Evolutionary conservation across 2,797 vertebrate species (phyloP), one percentile per base, ranked within the genome.

Genomic region (Nasua narica): DNA sequence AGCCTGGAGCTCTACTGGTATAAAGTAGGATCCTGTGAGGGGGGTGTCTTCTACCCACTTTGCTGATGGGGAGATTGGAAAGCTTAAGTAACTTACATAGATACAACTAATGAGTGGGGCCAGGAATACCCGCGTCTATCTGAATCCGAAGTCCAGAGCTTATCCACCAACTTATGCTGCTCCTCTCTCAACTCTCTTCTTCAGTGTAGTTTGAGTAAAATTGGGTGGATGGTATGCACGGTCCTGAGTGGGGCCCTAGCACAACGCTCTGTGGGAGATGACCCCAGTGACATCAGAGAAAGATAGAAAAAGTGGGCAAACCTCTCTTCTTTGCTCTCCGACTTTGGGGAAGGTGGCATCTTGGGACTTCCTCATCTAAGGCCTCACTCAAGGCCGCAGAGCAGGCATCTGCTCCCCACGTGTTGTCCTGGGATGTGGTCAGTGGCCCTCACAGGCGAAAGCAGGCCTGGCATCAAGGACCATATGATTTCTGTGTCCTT

Each of bases 401-500:
- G 56, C 60, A 16, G 35, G 50, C 69, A 58, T 87, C 40, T 93
- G 76, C n/a, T 83, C 25, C 58, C 84, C 62, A 81, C 40, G 4
- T 46, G 79, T 56, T 60, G 37, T 70, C 76, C 62, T 37, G 79
- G 58, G 46, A 70, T 54, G 9, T 62, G 79, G 91, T 82, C 95
- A 56, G 89, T 60, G 67, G 83, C 37, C 40, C n/a, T 50, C 27
- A 72, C 7, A n/a, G 52, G 40, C 72, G n/a, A 43, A 88, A 81
- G 21, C 54, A 23, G 25, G 67, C 43, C 27, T 21, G 32, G 78
- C 54, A 29, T 79, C 54, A 1, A 40, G 89, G 58, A 76, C 48
- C 78, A 8, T 19, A 1, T 72, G 87, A 77, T 58, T 60, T 74
- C 86, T 54, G 40, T 62, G 62, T 76, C 74, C 88, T 95, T 91